phyloP scores from a whole-genome alignment of 2,113 vertebrate species.

The Aythya baeri region DNA sequence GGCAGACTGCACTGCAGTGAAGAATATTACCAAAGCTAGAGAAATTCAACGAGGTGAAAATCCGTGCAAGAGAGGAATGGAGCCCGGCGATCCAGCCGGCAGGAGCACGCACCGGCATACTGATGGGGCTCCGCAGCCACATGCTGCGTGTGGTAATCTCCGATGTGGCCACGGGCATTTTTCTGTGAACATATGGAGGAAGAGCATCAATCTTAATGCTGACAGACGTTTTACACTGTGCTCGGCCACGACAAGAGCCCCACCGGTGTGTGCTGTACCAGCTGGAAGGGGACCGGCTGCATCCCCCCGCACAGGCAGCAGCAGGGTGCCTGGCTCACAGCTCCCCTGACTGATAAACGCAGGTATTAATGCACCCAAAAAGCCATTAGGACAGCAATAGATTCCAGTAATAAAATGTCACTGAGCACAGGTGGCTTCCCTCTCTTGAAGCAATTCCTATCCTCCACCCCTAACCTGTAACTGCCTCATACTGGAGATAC shows the following conservation, averaged over 20 bases:
- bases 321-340: not conserved
- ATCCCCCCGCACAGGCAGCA: not conserved
- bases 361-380: not conserved
- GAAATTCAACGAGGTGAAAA: not conserved
- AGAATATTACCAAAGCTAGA: not conserved
- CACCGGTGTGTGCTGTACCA: rapidly evolving
- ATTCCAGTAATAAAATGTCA: not conserved
- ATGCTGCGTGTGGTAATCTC: not conserved
- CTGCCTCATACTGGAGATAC: not conserved
- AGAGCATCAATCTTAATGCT: not conserved
- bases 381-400: not conserved
- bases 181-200: not conserved
- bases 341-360: not conserved
- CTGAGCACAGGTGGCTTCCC: not conserved
- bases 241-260: not conserved
- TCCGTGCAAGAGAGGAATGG: not conserved
- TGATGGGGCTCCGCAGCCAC: not conserved
- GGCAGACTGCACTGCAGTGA: not conserved
- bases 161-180: not conserved
- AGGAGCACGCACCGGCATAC: not conserved
- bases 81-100: not conserved
- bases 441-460: not conserved
- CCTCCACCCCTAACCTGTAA: not conserved
- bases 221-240: not conserved
- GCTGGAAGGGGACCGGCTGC: too few relatives aligned